Evolutionary conservation across 2,888 invertebrate genomes (phyloP), one percentile per base, ranked within the genome.

Genomic region (Cerastis leucographa): DNA sequence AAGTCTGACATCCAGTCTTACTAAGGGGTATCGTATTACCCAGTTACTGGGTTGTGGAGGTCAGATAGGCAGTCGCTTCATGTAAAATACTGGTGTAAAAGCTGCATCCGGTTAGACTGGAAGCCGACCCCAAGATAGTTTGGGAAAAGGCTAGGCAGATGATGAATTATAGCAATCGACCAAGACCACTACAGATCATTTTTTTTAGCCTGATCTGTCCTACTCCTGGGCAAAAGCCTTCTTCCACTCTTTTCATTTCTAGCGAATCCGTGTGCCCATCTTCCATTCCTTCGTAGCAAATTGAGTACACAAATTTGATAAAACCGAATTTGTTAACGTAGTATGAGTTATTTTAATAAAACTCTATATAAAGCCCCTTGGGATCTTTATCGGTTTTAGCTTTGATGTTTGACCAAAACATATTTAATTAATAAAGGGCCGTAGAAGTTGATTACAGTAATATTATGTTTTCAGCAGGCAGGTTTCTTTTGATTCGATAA

Each of bases 321-420:
- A 68, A 59, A 70, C 12, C 19, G 6, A 44, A n/a, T 12, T 70
- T 44, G 14, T 62, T 49, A 56, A 51, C 35, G 17, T 29, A 56
- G 7, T 40, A 59, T 19, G 56, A 56, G 29, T 68, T n/a, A 79
- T 73, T 84, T 73, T 56, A 74, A 54, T 80, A 54, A 85, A 71
- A 67, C 29, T 46, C 7, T 22, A 14, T 35, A 11, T 17, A 42
- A 61, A 35, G 29, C 54, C 62, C 67, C 49, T 68, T 29, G 35
- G 51, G 70, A 51, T n/a, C 56, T n/a, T 54, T 67, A 51, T 42
- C 49, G 5, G 42, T 49, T 69, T 49, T 14, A 22, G 40, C 61
- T 71, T 81, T 84, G 35, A 74, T 68, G 71, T 81, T 70, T 80
- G 49, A 61, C 62, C 46, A 49, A 64, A 68, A 42, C n/a, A 46